These are phyloP conservation scores for Arenaria interpres DNA, from an alignment of 2,113 vertebrate species.

Conservation along the genomic window DNA sequence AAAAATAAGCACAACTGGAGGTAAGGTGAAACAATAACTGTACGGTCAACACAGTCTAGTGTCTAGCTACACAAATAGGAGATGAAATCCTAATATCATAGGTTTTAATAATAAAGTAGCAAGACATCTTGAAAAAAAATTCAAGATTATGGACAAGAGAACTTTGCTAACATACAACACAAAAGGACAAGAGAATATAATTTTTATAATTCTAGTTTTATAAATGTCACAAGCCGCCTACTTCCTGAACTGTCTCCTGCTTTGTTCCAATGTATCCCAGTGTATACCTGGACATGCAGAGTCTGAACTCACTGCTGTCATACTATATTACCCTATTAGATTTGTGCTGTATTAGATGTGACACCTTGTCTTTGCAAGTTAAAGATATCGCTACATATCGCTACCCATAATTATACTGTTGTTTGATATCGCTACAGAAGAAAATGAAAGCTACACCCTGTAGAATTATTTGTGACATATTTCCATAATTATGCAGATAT, in stretches of 20 bases:
- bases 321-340: not conserved
- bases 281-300: not conserved
- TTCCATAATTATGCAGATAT: constrained; percentile 40
- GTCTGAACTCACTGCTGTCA: not conserved
- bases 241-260: not conserved
- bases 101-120: not conserved
- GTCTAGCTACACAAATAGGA: not conserved
- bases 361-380: constrained; percentile 52
- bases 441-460: constrained; percentile 28
- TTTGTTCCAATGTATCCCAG: not conserved
- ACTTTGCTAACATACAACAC: not conserved
- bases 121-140: not conserved
- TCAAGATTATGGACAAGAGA: not conserved
- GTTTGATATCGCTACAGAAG: not conserved
- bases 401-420: constrained; percentile 13
- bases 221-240: not conserved
- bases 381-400: not conserved
- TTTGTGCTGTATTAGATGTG: constrained; percentile 7
- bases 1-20: not conserved
- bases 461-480: constrained; percentile 30
- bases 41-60: not conserved
- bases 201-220: not conserved
- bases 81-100: not conserved
- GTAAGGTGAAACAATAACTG: not conserved
- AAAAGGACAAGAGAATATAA: not conserved